Conservation (phyloP, 2,113 vertebrate genomes). For the Stigmatopora nigra region DNA sequence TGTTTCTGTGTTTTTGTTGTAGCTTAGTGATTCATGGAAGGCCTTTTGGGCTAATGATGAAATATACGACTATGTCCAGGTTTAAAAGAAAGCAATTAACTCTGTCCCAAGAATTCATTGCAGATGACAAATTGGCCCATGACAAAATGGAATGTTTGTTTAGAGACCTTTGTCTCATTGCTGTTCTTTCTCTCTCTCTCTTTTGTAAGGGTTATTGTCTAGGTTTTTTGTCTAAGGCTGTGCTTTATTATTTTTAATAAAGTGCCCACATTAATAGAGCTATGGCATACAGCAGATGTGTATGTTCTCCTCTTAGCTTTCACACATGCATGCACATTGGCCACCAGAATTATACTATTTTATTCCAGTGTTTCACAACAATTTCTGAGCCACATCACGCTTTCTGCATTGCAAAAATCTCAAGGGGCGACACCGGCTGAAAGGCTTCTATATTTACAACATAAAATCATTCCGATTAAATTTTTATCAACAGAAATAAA, state of each 20-base stretch:
- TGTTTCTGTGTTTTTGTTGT: conserved; percentile 18
- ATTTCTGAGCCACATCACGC: too few species aligned
- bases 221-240: conserved; percentile 45
- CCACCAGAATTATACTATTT: not conserved
- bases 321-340: not conserved
- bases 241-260: conserved; percentile 64
- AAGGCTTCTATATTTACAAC: too few species aligned
- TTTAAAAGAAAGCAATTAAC: conserved; percentile 62
- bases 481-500: too few species aligned
- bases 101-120: conserved; percentile 34
- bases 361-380: too few species aligned
- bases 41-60: conserved; percentile 57
- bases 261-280: conserved; percentile 43
- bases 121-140: conserved; percentile 48
- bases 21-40: conserved; percentile 44
- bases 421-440: too few species aligned
- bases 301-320: conserved; percentile 22
- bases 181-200: conserved; percentile 26
- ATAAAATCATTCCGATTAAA: too few species aligned
- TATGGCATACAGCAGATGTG: conserved; percentile 43
- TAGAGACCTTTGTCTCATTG: conserved; percentile 28
- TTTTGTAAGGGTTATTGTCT: conserved; percentile 53
- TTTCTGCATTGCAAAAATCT: too few species aligned
- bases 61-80: conserved; percentile 54
- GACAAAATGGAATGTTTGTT: conserved; percentile 43